Conservation (phyloP, 2,888 invertebrate species). For the Trichopria drosophilae region DNA sequence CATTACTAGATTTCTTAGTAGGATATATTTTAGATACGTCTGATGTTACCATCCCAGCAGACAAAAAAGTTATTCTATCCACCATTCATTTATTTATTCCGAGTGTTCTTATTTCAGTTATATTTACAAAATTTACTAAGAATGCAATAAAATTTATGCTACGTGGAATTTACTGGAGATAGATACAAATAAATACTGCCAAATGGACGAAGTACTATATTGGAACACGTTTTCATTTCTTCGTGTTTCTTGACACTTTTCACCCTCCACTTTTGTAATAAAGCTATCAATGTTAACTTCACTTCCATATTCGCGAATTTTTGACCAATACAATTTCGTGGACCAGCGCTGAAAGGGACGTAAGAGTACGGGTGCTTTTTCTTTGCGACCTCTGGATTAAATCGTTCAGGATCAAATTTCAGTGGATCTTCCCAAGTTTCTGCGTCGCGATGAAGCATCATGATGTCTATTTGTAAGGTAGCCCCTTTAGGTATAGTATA, state of each 20-base stretch:
- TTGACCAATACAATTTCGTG: slow-evolving; percentile 51
- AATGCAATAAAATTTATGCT: too few relatives aligned
- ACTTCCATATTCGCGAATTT: slow-evolving; percentile 42
- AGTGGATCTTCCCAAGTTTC: slow-evolving; percentile 59
- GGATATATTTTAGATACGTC: too few relatives aligned
- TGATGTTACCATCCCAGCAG: too few relatives aligned
- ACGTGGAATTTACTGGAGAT: too few relatives aligned
- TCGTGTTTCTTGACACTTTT: slow-evolving; percentile 36
- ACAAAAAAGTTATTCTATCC: too few relatives aligned
- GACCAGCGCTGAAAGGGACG: slow-evolving; percentile 51
- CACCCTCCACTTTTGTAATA: slow-evolving; percentile 43
- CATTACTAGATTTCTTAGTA: too few relatives aligned
- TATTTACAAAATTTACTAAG: too few relatives aligned
- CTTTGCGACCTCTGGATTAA: slow-evolving; percentile 52
- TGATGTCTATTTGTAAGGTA: slow-evolving; percentile 53
- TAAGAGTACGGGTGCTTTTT: slow-evolving; percentile 48
- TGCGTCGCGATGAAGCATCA: slow-evolving; percentile 59
- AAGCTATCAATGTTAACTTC: slow-evolving; percentile 38
- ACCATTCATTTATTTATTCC: too few relatives aligned
- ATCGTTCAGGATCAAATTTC: slow-evolving; percentile 58
- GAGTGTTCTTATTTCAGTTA: too few relatives aligned
- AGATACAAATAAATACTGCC: slow-evolving; percentile 34
- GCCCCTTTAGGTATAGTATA: slow-evolving; percentile 55
- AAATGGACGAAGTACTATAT: slow-evolving; percentile 39
- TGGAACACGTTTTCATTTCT: slow-evolving; percentile 32